Base-by-base conservation (phyloP, 2,113 vertebrate genomes). In the Microcebus tavaratra region DNA sequence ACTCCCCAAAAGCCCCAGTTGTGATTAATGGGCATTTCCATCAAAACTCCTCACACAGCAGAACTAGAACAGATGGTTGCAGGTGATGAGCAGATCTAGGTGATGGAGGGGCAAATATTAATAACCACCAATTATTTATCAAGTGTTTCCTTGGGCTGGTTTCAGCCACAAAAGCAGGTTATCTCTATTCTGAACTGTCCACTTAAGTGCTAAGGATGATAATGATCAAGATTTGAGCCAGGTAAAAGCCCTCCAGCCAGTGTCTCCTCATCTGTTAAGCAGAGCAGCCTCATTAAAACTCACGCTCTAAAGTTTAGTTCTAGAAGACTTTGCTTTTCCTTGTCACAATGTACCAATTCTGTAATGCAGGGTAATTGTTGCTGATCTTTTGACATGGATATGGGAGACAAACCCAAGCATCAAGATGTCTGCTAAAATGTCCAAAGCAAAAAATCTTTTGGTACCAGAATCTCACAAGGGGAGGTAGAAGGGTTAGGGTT, bases 41-140 rank as follows among this genome's bases (percentile, higher is more conserved):
- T 65, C 23, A 84, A 53, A 42, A 36, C 21, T 76, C 80, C 84
- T 84, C 53, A 61, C 63, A 55, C 29, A 76, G 53, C 31, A 34
- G 48, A 76, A 53, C 67, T 34, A 20, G n/a, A 67, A 86, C 94
- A 95, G 88, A 95, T 92, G 94, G 90, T 5, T 3, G 42, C 88
- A 76, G 48, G 75, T 80, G 92, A 95, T 90, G 53, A 91, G 21
- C 17, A 25, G 65, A 20, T 53, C 36, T 45, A 91, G 59, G 27
- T 50, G 48, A 93, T 34, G 39, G 15, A 42, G 78, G 42, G 55
- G 67, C 36, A 96, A 72, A 48, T 91, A 85, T 78, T 45, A 90
- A 70, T 84, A 95, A 70, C 34, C 10, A 55, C 7, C 14, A 67
- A 53, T 9, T 75, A 59, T 68, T 90, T 78, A 82, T 45, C 23